Evolutionary conservation across 2,888 invertebrate species (phyloP), one percentile per base, ranked within the genome.

Genomic region (Cheilosia grossa): DNA sequence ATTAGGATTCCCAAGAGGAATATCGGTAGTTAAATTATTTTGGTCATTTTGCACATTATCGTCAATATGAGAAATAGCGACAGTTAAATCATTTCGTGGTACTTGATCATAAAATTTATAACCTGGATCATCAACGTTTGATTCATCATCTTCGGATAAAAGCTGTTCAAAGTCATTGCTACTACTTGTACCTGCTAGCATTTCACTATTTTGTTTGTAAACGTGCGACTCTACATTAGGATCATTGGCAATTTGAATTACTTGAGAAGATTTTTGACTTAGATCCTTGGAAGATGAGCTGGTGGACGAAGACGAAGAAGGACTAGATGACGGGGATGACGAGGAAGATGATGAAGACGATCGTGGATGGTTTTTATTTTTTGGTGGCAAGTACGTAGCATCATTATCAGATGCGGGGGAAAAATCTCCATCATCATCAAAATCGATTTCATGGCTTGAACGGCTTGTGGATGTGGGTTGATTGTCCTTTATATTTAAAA

Each of bases 361-460:
- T 27, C 17, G 17, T 63, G 47, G 27, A 63, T 30, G 47, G 24
- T 47, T 47, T 63, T 44, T 63, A 27, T 30, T 63, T n/a, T 47
- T 33, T 63, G 63, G 63, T 27, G 47, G 30, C 30, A 47, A 44
- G 63, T 47, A 63, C 17, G 63, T 63, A 10, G 27, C 10, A 63
- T 59, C 59, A 24, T 42, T 24, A 59, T 63, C 63, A 63, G 63
- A 63, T 44, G 63, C 19, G 30, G 63, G 63, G 10, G 63, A 49
- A 49, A 63, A 63, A 47, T 63, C 63, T 19, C 47, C 63, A 30
- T 63, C 49, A 47, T 63, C 47, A 63, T 63, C 63, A 47, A 30
- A 40, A 67, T 40, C 67, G 59, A 42, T 59, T 59, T 59, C 59
- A 59, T 59, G 27, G 27, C 42, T 44, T 44, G 24, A 42, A 59